Evolutionary conservation across 2,888 invertebrate genomes (phyloP).

Genomic region (Drosophila flavopinicola): DNA sequence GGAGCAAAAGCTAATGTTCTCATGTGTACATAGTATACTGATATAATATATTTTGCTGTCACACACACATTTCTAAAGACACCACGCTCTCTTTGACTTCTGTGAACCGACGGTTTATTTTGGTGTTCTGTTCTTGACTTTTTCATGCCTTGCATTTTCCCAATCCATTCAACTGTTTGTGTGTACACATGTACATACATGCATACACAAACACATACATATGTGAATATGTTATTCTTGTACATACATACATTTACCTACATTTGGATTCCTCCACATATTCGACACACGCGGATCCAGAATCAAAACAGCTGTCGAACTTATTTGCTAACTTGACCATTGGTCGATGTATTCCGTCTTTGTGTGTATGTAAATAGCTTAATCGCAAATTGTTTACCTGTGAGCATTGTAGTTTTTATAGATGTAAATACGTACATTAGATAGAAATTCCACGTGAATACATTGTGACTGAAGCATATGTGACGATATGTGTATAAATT

Average conservation of each 20-base stretch:
- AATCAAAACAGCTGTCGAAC: constrained; percentile 29
- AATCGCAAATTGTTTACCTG: constrained; percentile 17
- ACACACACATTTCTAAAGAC: background rate
- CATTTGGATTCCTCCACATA: constrained; percentile 29
- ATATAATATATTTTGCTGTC: background rate
- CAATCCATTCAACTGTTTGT: constrained; percentile 4
- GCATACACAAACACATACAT: constrained; percentile 6
- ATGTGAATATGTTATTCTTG: constrained; percentile 17
- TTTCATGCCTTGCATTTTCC: constrained; percentile 25
- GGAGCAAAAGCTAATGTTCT: background rate
- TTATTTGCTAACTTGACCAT: constrained; percentile 37
- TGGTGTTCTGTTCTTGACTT: constrained; percentile 31
- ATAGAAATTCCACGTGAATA: too few relatives aligned
- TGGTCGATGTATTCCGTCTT: constrained; percentile 10
- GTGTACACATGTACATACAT: constrained; percentile 14
- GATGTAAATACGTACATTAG: too few relatives aligned
- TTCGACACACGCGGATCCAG: constrained; percentile 20
- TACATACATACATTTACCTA: constrained; percentile 4
- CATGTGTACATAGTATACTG: background rate
- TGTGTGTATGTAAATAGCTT: constrained; percentile 14
- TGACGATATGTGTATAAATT: background rate
- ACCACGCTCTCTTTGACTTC: constrained; percentile 28
- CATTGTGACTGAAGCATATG: background rate
- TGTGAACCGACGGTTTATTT: constrained; percentile 30
- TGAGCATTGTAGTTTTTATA: background rate